Conservation (phyloP, 1,140 invertebrate species). For the Aphidius gifuensis region DNA sequence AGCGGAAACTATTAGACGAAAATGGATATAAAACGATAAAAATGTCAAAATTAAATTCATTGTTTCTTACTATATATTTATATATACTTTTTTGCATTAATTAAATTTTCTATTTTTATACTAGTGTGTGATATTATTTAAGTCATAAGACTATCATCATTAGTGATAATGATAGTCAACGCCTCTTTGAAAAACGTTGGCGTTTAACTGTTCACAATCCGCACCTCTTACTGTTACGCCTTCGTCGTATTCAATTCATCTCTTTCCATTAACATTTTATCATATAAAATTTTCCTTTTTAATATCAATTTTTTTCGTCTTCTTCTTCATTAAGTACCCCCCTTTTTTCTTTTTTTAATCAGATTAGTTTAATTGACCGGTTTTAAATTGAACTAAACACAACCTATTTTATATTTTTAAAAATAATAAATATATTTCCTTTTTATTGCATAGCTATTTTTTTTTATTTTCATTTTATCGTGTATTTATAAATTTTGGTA, state of each 20-base stretch:
- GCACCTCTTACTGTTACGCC: conserved; percentile 4
- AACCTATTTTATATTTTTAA: too few relatives aligned
- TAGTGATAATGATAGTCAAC: conserved; percentile 27
- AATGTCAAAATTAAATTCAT: background rate
- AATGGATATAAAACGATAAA: background rate
- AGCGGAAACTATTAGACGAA: conserved; percentile 10
- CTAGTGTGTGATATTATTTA: too few relatives aligned
- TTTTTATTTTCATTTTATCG: too few relatives aligned
- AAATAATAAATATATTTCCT: too few relatives aligned
- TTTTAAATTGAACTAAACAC: too few relatives aligned
- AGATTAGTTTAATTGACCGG: too few relatives aligned
- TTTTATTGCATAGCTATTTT: too few relatives aligned
- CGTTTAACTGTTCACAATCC: conserved; percentile 10
- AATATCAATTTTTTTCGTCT: background rate
- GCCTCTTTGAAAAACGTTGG: conserved; percentile 18
- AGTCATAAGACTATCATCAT: conserved; percentile 2
- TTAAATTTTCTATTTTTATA: background rate
- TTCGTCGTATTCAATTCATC: conserved; percentile 3
- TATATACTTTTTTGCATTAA: conserved; percentile 3
- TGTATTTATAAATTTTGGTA: too few relatives aligned
- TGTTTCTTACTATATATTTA: conserved; percentile 10
- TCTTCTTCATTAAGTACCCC: background rate
- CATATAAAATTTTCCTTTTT: too few relatives aligned
- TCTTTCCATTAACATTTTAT: too few relatives aligned
- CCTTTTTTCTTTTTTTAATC: too few relatives aligned